A percentile compares a stretch with the other conserved stretches of the same genome.
phyloP scores from a whole-genome alignment of 2,888 invertebrate species.

The Drosophila phalerata region DNA sequence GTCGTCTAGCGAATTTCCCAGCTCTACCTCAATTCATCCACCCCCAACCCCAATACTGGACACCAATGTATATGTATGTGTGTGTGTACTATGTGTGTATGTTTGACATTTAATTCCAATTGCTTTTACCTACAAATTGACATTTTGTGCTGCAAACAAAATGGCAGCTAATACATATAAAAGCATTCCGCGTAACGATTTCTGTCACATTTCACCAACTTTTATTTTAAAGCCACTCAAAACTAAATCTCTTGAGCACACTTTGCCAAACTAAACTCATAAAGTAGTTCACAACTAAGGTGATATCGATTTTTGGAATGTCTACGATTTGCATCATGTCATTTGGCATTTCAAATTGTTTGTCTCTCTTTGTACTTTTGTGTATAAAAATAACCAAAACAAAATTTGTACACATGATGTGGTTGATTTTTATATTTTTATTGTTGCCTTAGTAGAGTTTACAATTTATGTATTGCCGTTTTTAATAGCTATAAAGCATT shows the following conservation, averaged over 20 bases:
- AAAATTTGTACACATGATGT: constrained; percentile 36
- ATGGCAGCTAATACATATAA: constrained; percentile 38
- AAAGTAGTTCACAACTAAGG: constrained; percentile 2
- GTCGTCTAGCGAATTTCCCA: constrained; percentile 41
- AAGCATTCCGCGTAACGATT: constrained; percentile 47
- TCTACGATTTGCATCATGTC: constrained; percentile 39
- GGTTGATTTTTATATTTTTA: constrained; percentile 2
- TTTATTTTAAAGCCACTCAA: neutral
- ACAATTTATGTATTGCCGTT: constrained; percentile 69
- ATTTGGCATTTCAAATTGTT: constrained; percentile 44
- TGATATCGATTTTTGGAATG: constrained; percentile 47
- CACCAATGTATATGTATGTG: neutral
- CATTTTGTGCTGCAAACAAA: constrained; percentile 62
- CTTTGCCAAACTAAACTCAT: neutral
- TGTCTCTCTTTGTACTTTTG: constrained; percentile 28
- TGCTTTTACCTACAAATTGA: constrained; percentile 78
- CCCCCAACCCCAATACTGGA: neutral
- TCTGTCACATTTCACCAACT: constrained; percentile 32
- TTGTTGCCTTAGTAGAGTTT: constrained; percentile 42
- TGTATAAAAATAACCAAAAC: constrained; percentile 16
- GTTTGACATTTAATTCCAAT: constrained; percentile 78
- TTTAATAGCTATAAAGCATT: constrained; percentile 78
- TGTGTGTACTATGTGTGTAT: constrained; percentile 37
- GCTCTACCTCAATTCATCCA: neutral
- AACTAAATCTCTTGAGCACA: constrained; percentile 5